phyloP scores from a whole-genome alignment of 2,113 vertebrate genomes.

The Aegithalos caudatus region DNA sequence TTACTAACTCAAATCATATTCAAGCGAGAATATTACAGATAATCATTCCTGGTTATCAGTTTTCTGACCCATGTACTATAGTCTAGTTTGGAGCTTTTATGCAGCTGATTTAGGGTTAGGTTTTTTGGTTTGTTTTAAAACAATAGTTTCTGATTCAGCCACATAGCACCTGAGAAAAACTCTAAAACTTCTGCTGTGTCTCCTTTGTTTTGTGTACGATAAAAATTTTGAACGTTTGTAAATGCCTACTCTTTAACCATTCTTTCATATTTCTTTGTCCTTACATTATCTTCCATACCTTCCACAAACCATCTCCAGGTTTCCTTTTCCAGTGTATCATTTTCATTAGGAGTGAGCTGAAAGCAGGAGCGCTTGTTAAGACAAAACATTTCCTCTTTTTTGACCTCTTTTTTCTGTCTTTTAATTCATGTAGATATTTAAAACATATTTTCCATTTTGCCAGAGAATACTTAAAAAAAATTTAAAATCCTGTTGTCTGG shows the following conservation, averaged over 20 bases:
- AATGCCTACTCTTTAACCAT: not conserved
- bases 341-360: not conserved
- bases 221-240: not conserved
- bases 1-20: not conserved
- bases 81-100: not conserved
- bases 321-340: not conserved
- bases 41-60: not conserved
- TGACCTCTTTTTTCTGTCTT: not conserved
- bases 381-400: not conserved
- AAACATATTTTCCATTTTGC: not conserved
- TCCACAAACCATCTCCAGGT: not conserved
- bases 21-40: not conserved
- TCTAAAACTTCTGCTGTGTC: not conserved
- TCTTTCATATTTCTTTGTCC: not conserved
- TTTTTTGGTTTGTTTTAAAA: not conserved
- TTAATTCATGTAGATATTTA: not conserved
- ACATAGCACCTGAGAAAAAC: not conserved
- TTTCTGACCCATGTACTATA: not conserved
- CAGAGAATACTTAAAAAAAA: not conserved
- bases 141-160: not conserved
- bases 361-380: not conserved
- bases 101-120: not conserved
- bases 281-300: not conserved
- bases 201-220: not conserved
- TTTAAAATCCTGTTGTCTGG: not conserved